Conservation (phyloP, 2,797 vertebrate genomes). For the Anomalospiza imberbis region DNA sequence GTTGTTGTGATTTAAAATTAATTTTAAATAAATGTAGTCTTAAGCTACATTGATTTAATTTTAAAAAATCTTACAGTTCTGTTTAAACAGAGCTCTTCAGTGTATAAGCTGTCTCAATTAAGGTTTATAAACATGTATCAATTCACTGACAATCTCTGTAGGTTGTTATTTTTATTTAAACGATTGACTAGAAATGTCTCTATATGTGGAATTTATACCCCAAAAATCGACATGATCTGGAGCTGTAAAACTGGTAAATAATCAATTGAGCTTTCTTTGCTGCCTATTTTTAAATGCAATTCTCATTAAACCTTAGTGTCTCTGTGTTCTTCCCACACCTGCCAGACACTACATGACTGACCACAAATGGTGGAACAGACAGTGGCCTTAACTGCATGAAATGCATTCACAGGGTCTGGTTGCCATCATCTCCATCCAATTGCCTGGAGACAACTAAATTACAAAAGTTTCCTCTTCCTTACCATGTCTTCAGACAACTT, state of each 20-base stretch:
- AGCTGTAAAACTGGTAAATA: not conserved
- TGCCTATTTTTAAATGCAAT: not conserved
- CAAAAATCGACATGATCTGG: not conserved
- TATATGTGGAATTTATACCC: not conserved
- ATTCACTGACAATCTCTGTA: not conserved
- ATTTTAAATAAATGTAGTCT: not conserved
- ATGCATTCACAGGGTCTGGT: not conserved
- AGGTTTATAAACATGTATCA: not conserved
- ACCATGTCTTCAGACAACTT: not conserved
- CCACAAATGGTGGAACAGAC: not conserved
- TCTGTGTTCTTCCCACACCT: not conserved
- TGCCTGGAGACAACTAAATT: not conserved
- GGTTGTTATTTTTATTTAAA: not conserved
- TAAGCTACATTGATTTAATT: not conserved
- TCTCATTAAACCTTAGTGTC: not conserved
- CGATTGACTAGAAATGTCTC: not conserved
- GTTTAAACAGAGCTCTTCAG: not conserved
- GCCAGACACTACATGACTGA: not conserved
- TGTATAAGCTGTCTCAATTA: not conserved
- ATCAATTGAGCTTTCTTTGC: not conserved
- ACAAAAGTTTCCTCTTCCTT: not conserved
- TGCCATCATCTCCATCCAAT: not conserved
- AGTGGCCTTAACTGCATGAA: not conserved
- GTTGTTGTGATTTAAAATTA: not conserved
- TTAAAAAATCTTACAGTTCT: not conserved